Conservation (phyloP, 1,140 invertebrate genomes). For the Lamellibrachia luymesi region DNA sequence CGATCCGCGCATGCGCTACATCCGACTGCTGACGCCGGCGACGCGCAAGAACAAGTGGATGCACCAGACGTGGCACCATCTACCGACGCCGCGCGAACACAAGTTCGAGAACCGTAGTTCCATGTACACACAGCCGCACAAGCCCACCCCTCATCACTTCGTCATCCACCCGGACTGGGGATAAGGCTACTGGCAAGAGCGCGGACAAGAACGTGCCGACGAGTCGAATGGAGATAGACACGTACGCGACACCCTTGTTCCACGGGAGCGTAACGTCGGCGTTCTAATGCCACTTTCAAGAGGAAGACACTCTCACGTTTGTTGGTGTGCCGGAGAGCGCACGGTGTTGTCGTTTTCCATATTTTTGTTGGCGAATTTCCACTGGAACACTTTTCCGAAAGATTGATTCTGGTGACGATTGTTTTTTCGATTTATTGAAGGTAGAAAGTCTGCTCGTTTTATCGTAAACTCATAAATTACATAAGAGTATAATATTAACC, state of each 20-base stretch:
- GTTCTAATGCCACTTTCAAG: not conserved
- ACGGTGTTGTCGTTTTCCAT: not conserved
- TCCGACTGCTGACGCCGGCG: constrained; percentile 8
- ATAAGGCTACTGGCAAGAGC: not conserved
- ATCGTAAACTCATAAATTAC: no score
- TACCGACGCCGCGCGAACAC: not conserved
- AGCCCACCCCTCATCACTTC: not conserved
- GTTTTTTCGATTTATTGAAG: not conserved
- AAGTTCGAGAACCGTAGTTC: not conserved
- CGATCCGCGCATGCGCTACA: constrained; percentile 1
- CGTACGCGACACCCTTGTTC: not conserved
- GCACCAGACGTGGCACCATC: constrained; percentile 15
- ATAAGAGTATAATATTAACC: no score
- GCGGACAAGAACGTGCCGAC: not conserved
- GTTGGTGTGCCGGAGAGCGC: not conserved
- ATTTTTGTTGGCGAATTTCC: not conserved
- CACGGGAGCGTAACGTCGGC: not conserved
- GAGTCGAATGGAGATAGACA: not conserved
- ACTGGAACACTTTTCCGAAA: not conserved
- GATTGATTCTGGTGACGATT: not conserved
- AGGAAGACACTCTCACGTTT: not conserved
- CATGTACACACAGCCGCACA: not conserved
- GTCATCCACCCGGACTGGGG: constrained; percentile 16
- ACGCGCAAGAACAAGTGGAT: constrained; percentile 13
- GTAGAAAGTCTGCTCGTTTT: no score